A percentile compares a stretch with the other conserved stretches of the same genome.
Conservation (phyloP, 2,797 vertebrate genomes). For the Scyliorhinus canicula region DNA sequence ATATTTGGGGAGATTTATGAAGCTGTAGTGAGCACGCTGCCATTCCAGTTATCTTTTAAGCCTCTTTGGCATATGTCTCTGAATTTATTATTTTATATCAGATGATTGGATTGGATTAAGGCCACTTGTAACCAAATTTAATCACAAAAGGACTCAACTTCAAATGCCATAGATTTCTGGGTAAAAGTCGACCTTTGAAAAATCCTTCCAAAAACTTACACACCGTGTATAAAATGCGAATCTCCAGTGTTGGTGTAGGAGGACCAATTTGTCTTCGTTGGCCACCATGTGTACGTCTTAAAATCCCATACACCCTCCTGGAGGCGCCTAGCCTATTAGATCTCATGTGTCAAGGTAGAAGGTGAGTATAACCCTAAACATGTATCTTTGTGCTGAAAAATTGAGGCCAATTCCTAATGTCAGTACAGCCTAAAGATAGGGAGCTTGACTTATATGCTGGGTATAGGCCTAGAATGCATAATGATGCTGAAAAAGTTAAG, state of each 20-base stretch:
- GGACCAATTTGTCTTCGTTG: not conserved
- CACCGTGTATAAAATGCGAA: not conserved
- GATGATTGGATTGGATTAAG: constrained; percentile 29
- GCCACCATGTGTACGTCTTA: not conserved
- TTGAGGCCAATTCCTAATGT: not conserved
- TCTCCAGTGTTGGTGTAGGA: not conserved
- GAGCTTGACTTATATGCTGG: too few species aligned
- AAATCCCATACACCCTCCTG: not conserved
- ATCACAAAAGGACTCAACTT: not conserved
- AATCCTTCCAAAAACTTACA: not conserved
- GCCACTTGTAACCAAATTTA: not conserved
- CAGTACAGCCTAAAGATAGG: not conserved
- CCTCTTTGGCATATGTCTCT: constrained; percentile 28
- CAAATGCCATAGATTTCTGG: not conserved
- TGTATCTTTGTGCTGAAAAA: not conserved
- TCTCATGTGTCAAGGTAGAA: too few species aligned
- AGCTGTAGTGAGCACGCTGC: not conserved
- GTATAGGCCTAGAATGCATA: too few species aligned
- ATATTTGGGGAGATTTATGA: not conserved
- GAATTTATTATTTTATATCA: constrained; percentile 26
- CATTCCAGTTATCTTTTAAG: constrained; percentile 17
- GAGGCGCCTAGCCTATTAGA: too few species aligned
- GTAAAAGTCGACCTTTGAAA: not conserved
- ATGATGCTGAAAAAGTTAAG: too few species aligned
- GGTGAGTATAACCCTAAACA: not conserved